Evolutionary conservation across 2,797 vertebrate species (phyloP).

Genomic region (Labeo calbasu): DNA sequence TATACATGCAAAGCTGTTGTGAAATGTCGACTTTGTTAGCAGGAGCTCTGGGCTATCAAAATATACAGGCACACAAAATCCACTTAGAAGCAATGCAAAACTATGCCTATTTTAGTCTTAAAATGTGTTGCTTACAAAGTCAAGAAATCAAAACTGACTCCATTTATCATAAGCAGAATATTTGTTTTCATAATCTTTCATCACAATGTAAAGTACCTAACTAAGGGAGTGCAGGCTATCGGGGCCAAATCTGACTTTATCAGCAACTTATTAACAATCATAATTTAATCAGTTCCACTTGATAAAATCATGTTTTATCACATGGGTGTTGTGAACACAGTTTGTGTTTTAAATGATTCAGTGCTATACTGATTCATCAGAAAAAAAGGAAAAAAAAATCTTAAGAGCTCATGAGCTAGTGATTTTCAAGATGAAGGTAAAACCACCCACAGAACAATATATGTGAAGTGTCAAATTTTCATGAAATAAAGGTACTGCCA

Average conservation of each 20-base stretch:
- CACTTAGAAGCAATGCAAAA: not conserved
- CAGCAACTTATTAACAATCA: not conserved
- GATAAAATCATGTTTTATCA: not conserved
- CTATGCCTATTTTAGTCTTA: not conserved
- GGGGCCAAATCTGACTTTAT: not conserved
- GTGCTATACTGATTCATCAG: not conserved
- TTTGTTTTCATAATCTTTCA: not conserved
- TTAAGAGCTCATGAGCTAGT: not conserved
- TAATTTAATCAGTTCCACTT: not conserved
- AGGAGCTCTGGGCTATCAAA: not conserved
- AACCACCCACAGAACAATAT: not conserved
- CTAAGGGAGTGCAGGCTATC: not conserved
- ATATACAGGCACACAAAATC: not conserved
- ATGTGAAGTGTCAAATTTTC: conserved; percentile 9
- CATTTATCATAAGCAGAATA: not conserved
- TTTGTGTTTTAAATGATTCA: not conserved
- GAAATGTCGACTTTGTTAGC: not conserved
- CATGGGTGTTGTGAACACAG: not conserved
- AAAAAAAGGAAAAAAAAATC: not conserved
- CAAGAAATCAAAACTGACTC: not conserved
- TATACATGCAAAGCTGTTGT: conserved; percentile 5
- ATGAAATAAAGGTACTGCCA: conserved; percentile 12
- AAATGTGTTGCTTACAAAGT: not conserved
- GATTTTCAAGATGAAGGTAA: not conserved
- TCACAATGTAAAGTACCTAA: not conserved